Base-by-base conservation (phyloP, 2,888 invertebrate species). In the Strigamia maritima region DNA sequence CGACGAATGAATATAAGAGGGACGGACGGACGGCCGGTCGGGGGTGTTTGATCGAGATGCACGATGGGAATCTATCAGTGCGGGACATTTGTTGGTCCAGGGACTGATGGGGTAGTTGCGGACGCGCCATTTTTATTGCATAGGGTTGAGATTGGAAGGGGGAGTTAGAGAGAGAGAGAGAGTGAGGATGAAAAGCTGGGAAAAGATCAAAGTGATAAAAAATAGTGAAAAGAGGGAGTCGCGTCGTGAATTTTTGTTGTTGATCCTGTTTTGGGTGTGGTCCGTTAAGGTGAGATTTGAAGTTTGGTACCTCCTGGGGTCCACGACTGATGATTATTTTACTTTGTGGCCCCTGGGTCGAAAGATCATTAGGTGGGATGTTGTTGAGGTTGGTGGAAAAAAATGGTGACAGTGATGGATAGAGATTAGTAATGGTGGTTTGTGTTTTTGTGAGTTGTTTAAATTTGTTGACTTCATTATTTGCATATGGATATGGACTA, bases 161-260 rank as follows among this genome's bases (percentile, higher is more conserved):
- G 74, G 16, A 28, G n/a, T 7, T n/a, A n/a, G 60, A 7, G 60
- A 70, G 70, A 2, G 70, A 26, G 19, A 28, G 28, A n/a, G 70
- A 70, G 14, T 10, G 70, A 14, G 70, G 28, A 19, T 70, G 10
- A 19, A 6, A 70, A 2, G 60, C n/a, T 70, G 28, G n/a, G 14
- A 70, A 24, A 74, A 74, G 74, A 74, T 31, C 74, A 74, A 31
- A 31, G 74, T 35, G 35, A 31, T 74, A 74, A 74, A n/a, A 31
- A 74, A 16, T 22, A 24, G 35, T 74, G 28, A 49, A 49, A 49
- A 54, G 60, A 54, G 60, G 74, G 74, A 22, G n/a, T 16, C n/a
- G n/a, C n/a, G 26, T 16, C n/a, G n/a, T 74, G 12, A 16, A 16
- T 74, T 49, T n/a, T 49, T 16, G 14, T 49, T 16, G 14, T 49